Conservation (phyloP, 1,140 invertebrate species). For the Drosophila sturtevanti region DNA sequence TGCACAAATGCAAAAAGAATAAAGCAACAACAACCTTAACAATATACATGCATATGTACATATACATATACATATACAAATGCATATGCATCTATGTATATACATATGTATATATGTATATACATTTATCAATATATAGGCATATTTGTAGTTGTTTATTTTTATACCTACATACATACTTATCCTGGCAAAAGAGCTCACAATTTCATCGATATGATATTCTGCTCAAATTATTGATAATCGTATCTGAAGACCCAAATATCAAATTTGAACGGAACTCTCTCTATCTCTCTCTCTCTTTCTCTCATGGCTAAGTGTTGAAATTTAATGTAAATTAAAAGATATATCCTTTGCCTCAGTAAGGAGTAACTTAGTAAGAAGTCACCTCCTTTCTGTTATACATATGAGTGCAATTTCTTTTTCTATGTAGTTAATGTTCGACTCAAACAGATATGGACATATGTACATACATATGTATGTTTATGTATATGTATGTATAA, state of each 20-base stretch:
- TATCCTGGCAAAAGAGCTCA: not conserved
- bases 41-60: not conserved
- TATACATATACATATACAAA: not conserved
- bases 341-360: not conserved
- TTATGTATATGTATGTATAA: no score
- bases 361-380: no score
- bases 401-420: no score
- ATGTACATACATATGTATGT: no score
- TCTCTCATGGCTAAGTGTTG: not conserved
- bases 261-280: not conserved
- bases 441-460: no score
- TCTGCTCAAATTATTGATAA: not conserved
- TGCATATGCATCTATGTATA: not conserved
- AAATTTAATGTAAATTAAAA: not conserved
- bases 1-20: slow-evolving; percentile 1
- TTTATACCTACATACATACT: not conserved
- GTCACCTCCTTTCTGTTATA: no score
- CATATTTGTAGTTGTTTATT: not conserved
- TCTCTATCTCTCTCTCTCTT: no score
- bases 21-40: not conserved
- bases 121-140: not conserved
- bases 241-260: not conserved
- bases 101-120: not conserved
- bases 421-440: no score
- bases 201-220: not conserved